phyloP scores from a whole-genome alignment of 1,140 invertebrate species.

The Drosophila fuyamai region DNA sequence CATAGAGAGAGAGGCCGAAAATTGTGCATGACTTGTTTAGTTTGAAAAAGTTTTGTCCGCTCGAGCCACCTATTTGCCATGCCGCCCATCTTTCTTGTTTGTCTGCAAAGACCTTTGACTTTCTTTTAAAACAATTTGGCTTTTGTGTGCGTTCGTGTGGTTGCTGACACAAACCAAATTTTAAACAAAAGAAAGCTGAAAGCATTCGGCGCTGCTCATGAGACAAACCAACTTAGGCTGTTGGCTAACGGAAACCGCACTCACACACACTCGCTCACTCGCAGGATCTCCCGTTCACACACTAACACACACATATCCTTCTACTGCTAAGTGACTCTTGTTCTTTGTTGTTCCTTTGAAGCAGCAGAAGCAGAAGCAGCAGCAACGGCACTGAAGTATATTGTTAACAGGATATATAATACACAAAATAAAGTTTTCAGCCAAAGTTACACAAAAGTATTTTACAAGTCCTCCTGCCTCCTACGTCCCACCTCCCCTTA shows the following conservation, averaged over 20 bases:
- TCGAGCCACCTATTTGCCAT: constrained; percentile 47
- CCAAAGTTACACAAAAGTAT: constrained; percentile 83
- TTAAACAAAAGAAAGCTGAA: constrained; percentile 80
- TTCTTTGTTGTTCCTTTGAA: constrained; percentile 79
- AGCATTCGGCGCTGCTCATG: constrained; percentile 65
- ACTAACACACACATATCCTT: constrained; percentile 38
- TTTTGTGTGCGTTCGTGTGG: constrained; percentile 77
- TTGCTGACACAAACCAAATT: constrained; percentile 82
- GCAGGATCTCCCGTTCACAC: constrained; percentile 14
- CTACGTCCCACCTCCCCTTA: neutral
- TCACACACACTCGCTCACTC: constrained; percentile 48
- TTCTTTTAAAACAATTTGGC: constrained; percentile 81
- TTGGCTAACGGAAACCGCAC: constrained; percentile 82
- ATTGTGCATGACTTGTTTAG: constrained; percentile 79
- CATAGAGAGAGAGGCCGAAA: constrained; percentile 34
- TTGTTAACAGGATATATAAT: constrained; percentile 84
- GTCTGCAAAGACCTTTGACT: constrained; percentile 73
- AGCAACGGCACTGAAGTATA: constrained; percentile 72
- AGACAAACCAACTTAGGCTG: constrained; percentile 76
- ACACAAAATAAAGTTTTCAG: constrained; percentile 84
- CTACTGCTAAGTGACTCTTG: constrained; percentile 77
- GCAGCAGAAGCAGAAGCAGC: constrained; percentile 38
- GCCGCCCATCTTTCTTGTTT: constrained; percentile 45
- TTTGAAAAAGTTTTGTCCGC: constrained; percentile 73
- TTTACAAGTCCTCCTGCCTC: constrained; percentile 69